A percentile compares a stretch with the other conserved stretches of the same genome.
Conservation (phyloP, 2,888 invertebrate genomes). For the Escarpia spicata region DNA sequence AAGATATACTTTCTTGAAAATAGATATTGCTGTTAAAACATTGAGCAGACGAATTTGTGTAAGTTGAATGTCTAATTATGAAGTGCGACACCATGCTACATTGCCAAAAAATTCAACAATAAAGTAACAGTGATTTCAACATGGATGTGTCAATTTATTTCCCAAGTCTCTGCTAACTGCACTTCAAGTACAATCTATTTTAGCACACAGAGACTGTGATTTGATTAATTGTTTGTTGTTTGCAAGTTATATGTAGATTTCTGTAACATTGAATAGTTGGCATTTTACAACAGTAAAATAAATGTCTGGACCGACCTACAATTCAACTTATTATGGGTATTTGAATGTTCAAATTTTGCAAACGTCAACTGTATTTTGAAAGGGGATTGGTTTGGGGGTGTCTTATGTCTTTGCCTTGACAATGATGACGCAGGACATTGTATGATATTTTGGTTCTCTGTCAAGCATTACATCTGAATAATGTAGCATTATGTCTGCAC, state of each 20-base stretch:
- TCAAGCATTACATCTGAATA: background rate
- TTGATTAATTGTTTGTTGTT: background rate
- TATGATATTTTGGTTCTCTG: background rate
- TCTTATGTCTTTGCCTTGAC: background rate
- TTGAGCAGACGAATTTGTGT: no score
- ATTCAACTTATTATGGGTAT: background rate
- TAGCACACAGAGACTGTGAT: background rate
- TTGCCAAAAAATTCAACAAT: no score
- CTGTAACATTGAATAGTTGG: background rate
- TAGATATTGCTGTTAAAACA: no score
- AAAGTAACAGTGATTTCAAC: no score
- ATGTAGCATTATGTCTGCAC: background rate
- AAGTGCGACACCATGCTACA: background rate
- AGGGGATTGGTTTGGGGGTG: background rate
- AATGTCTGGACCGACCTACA: background rate
- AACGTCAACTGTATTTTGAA: background rate
- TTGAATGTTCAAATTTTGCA: background rate
- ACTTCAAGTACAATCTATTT: background rate
- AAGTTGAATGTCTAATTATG: background rate
- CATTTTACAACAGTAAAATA: background rate
- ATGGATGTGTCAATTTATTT: no score
- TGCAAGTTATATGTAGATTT: background rate
- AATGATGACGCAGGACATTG: background rate
- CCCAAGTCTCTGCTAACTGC: background rate
- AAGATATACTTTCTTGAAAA: no score